These are phyloP conservation scores for Cephalopholis sonnerati DNA, from an alignment of 2,113 vertebrate genomes.

Conservation along the genomic window DNA sequence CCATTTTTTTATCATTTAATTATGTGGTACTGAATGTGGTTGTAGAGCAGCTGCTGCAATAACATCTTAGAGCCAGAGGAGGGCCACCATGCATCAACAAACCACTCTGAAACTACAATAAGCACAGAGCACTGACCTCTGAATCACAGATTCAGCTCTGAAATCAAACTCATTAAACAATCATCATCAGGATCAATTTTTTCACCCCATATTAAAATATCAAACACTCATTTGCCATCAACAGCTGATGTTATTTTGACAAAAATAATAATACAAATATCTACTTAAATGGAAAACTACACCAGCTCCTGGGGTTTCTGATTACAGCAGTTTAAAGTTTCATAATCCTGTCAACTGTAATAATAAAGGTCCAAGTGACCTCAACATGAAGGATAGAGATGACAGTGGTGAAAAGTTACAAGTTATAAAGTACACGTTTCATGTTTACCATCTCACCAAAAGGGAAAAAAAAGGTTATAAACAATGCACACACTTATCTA, in stretches of 20 bases:
- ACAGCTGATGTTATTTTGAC: neutral
- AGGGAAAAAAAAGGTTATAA: neutral
- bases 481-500: neutral
- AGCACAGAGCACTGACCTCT: neutral
- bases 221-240: too few species aligned
- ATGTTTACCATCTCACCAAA: neutral
- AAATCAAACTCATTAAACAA: neutral
- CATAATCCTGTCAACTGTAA: neutral
- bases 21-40: neutral
- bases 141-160: neutral
- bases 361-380: neutral
- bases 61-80: slow-evolving; percentile 55
- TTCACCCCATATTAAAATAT: neutral
- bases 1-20: neutral
- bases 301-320: neutral
- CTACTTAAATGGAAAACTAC: neutral
- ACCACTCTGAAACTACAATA: neutral
- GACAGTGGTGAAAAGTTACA: too few species aligned
- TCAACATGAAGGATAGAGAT: neutral
- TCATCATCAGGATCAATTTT: too few species aligned
- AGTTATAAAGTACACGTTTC: neutral
- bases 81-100: slow-evolving; percentile 44
- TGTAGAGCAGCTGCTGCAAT: slow-evolving; percentile 25
- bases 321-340: neutral
- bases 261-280: neutral